Base-by-base conservation (phyloP, 2,888 invertebrate species). In the Oscheius sp. region DNA sequence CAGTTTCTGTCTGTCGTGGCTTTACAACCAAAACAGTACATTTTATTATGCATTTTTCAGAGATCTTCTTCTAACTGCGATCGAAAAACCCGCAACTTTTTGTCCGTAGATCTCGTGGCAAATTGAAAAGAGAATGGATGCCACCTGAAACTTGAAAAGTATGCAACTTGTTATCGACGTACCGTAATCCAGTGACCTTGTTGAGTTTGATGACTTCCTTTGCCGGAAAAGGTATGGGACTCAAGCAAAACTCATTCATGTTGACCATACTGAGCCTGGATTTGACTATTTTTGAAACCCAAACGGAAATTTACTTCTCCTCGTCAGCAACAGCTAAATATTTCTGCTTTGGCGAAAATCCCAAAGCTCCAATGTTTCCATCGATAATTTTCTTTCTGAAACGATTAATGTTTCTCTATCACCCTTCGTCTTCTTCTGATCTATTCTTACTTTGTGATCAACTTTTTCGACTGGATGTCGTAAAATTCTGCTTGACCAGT, bases 311-410 rank as follows among this genome's bases (percentile, higher is more conserved):
- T n/a, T 33, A 68, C 68, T 37, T 55, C 42, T 33, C 21, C 7
- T 55, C 53, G 42, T 55, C 35, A 21, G 55, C 29, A 53, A 55
- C 42, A 1, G 55, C 21, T 10, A 68, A 33, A 55, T 21, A 68
- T 55, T 37, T 68, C 2, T 53, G 21, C 37, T 68, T 68, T 37
- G 37, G n/a, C 2, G 68, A 68, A 42, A 55, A 68, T 55, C n/a
- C 33, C 9, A 68, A 2, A 37, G 13, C n/a, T 1, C 42, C 13
- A 10, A 55, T 53, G 2, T 35, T 33, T n/a, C 55, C 53, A 5
- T 68, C 68, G 1, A 55, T n/a, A 9, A 68, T 55, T 37, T 68
- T 68, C 42, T 68, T 68, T 35, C 55, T 55, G 21, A 55, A 55
- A 13, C 4, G 3, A 5, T 42, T 53, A 21, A 53, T n/a, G 11